A percentile compares a stretch with the other conserved stretches of the same genome.
Evolutionary conservation across 2,797 vertebrate genomes (phyloP).

Genomic region (Oreortyx pictus): DNA sequence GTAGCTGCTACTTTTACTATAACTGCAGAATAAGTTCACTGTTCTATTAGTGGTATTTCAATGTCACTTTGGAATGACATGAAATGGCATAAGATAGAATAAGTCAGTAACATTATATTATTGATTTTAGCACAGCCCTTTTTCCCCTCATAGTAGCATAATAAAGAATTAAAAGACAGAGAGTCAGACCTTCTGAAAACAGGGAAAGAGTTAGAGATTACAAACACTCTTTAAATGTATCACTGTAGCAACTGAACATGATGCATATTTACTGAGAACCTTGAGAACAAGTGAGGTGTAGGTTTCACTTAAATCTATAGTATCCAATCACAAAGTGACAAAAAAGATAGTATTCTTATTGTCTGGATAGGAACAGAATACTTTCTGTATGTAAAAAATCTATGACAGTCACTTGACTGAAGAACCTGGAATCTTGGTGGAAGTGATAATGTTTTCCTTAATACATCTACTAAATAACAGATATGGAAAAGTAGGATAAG

Average conservation of each 20-base stretch:
- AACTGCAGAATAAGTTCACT: constrained; percentile 38
- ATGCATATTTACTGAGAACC: background rate
- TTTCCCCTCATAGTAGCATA: background rate
- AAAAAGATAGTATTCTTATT: background rate
- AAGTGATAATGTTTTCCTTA: background rate
- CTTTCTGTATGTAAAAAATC: background rate
- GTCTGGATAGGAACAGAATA: background rate
- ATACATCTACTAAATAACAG: background rate
- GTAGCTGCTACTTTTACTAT: constrained; percentile 26
- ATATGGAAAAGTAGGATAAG: background rate
- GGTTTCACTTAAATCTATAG: background rate
- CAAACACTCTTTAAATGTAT: background rate
- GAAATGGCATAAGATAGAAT: background rate
- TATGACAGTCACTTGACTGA: background rate
- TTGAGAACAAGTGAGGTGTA: background rate
- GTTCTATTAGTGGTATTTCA: constrained; percentile 54
- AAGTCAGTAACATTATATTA: constrained; percentile 35
- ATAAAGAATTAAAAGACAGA: constrained; percentile 16
- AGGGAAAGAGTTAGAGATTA: background rate
- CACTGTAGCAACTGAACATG: background rate
- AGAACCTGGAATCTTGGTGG: background rate
- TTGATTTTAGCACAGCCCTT: constrained; percentile 18
- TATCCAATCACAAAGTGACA: background rate
- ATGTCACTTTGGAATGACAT: constrained; percentile 38
- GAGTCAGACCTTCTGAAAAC: background rate